Conservation (phyloP, 2,113 vertebrate species). For the Charadrius vociferus region DNA sequence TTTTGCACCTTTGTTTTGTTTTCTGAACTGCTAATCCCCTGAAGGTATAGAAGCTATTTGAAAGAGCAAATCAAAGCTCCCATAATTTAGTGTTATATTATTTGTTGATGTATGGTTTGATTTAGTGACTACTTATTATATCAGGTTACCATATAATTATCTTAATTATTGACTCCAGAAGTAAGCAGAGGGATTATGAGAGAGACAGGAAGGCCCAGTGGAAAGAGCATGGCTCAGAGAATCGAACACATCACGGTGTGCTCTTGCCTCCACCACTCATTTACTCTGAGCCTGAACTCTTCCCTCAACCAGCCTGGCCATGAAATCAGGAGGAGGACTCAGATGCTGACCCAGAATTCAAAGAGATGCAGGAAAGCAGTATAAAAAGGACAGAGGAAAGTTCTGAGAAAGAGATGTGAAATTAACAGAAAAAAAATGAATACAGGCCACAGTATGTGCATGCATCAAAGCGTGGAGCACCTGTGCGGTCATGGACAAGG, state of each 20-base stretch:
- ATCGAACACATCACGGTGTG: neutral
- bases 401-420: neutral
- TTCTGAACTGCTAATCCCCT: slow-evolving; percentile 36
- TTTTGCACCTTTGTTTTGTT: slow-evolving; percentile 52
- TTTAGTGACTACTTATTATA: slow-evolving; percentile 66
- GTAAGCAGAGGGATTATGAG: slow-evolving; percentile 48
- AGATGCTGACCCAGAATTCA: neutral
- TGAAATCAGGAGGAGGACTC: neutral
- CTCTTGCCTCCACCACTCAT: neutral
- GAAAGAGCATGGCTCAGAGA: slow-evolving; percentile 32
- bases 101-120: slow-evolving; percentile 61
- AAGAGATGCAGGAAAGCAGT: neutral
- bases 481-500: neutral
- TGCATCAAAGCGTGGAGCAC: neutral
- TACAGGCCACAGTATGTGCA: neutral
- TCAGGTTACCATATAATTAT: slow-evolving; percentile 68
- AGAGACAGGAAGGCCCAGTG: slow-evolving; percentile 36
- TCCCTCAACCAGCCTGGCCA: neutral
- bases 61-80: slow-evolving; percentile 50
- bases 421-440: neutral
- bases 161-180: slow-evolving; percentile 62
- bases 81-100: slow-evolving; percentile 52
- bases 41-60: slow-evolving; percentile 41
- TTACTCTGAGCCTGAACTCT: neutral
- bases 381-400: neutral